These are phyloP conservation scores for Taxidea taxus DNA, from an alignment of 2,113 vertebrate species.

Conservation along the genomic window DNA sequence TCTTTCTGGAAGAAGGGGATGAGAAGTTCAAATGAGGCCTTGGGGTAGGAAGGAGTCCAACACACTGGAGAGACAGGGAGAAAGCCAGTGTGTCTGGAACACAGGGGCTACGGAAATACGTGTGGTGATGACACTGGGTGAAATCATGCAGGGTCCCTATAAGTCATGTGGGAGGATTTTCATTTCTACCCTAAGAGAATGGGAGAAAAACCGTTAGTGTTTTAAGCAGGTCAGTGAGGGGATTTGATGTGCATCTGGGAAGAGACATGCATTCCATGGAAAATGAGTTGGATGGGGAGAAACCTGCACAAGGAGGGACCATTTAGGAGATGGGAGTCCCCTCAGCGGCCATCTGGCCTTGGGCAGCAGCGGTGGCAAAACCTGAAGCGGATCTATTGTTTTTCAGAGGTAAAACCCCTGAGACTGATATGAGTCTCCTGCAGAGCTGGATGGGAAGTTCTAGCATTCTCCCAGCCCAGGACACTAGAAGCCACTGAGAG, in stretches of 20 bases:
- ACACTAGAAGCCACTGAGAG: background rate
- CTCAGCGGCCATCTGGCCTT: background rate
- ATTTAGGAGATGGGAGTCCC: background rate
- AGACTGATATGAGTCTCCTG: background rate
- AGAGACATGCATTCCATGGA: background rate
- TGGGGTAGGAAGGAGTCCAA: background rate
- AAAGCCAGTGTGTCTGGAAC: background rate
- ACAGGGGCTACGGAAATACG: background rate
- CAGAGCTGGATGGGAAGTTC: background rate
- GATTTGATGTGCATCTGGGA: background rate
- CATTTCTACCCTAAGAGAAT: background rate
- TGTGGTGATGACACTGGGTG: background rate
- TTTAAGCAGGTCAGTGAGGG: background rate
- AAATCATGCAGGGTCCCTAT: background rate
- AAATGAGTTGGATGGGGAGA: background rate
- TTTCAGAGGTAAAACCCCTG: background rate
- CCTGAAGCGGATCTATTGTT: accelerated
- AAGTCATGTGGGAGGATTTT: background rate
- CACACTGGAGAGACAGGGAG: background rate
- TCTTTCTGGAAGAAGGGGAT: background rate
- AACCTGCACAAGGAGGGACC: background rate
- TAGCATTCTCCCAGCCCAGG: background rate
- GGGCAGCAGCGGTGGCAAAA: background rate
- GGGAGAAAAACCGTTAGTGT: too few species aligned
- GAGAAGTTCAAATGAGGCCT: background rate